Conservation (phyloP, 2,797 vertebrate species). For the Sciurus carolinensis region DNA sequence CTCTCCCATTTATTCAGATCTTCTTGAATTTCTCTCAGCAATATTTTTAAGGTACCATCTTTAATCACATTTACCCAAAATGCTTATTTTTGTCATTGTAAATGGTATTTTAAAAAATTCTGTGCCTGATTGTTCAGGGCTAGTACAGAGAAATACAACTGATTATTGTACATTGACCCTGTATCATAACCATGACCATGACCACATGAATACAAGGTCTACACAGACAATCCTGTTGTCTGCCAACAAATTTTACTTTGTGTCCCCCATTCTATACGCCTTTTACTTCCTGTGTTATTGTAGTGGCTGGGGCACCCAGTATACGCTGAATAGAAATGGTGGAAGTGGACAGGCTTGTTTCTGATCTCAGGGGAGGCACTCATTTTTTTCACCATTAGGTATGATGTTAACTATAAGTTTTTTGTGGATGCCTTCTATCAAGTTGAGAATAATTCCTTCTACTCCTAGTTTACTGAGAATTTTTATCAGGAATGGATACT, state of each 20-base stretch:
- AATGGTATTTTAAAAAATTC: not conserved
- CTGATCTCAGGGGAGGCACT: not conserved
- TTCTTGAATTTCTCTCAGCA: not conserved
- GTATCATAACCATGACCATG: not conserved
- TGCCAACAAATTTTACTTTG: slow-evolving; percentile 51
- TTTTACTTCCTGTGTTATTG: slow-evolving; percentile 29
- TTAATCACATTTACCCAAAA: not conserved
- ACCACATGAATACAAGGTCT: not conserved
- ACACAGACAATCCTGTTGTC: not conserved
- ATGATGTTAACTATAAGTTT: not conserved
- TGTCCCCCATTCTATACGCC: not conserved
- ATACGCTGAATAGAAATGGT: not conserved
- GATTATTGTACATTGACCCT: not conserved
- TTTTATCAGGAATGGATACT: not conserved
- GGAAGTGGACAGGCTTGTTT: not conserved
- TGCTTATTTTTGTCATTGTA: not conserved
- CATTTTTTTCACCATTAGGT: not conserved
- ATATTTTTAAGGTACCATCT: too few species aligned
- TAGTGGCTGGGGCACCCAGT: not conserved
- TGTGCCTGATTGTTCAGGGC: slow-evolving; percentile 21
- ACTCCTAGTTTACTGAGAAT: not conserved
- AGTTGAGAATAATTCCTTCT: not conserved
- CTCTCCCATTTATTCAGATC: not conserved
- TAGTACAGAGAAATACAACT: not conserved
- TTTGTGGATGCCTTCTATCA: not conserved